Base-by-base conservation (phyloP, 2,113 vertebrate genomes). In the Salvelinus sp. region DNA sequence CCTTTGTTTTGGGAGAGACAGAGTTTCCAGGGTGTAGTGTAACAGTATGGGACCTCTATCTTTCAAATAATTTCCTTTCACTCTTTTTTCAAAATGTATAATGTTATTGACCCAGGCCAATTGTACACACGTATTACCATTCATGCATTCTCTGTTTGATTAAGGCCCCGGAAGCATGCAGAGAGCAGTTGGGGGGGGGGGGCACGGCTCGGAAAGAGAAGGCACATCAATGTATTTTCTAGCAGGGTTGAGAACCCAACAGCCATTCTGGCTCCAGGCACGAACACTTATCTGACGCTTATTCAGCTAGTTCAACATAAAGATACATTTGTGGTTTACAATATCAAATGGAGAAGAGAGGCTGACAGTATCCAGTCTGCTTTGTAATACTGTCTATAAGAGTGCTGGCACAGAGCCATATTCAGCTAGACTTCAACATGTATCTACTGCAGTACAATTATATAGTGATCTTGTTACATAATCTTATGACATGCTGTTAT, bases 381-480 rank as follows among this genome's bases (percentile, higher is more conserved):
- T 57, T 57, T 57, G 54, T 20, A 57, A 57, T 57, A 20, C 20
- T 57, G 16, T 57, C 3, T 6, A 57, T 12, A 57, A 57, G 54
- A 57, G 54, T 57, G 20, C 62, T 63, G 75, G 54, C 66, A 62
- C 12, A 76, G 27, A n/a, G 75, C 16, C 14, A 57, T 57, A 57
- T 20, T 57, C 38, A 10, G 38, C 38, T 44, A 44, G 38, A 44
- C 38, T 44, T 44, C 38, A 44, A 20, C 54, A 57, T 20, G 6
- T 20, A 57, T 18, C 14, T 57, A 20, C 54, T 57, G 54, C 16
- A 14, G 54, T 20, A 18, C 13, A 57, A 57, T 20, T 57, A 14
- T 57, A 57, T 57, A 3, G 54, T 57, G 20, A 20, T 57, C 13
- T 57, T 57, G 54, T 57, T 57, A 20, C 20, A 57, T 57, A 57